phyloP scores from a whole-genome alignment of 2,113 vertebrate genomes.

The Myrmecophaga tridactyla region DNA sequence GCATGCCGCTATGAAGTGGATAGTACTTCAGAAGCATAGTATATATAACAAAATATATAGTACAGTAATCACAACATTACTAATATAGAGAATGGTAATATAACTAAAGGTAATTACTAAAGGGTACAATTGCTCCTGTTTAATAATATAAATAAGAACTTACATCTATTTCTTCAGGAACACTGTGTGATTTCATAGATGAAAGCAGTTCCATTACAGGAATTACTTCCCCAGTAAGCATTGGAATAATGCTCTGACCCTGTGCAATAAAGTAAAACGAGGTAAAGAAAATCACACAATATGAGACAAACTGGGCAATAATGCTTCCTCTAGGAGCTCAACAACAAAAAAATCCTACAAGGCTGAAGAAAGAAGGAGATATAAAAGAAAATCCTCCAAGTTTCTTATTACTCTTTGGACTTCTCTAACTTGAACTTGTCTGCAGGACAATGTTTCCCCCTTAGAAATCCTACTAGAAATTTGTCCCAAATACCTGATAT shows the following conservation, averaged over 20 bases:
- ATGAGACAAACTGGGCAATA: neutral
- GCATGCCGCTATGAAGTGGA: neutral
- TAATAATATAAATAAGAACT: conserved; percentile 74
- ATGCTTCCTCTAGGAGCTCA: too few relatives aligned
- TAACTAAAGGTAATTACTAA: neutral
- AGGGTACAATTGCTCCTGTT: neutral
- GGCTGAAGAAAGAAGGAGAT: neutral
- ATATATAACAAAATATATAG: neutral
- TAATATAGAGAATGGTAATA: neutral
- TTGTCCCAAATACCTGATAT: neutral
- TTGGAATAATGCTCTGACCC: conserved; percentile 96
- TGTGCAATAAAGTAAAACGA: conserved; percentile 75
- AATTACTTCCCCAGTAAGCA: conserved; percentile 95
- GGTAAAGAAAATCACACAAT: conserved; percentile 20
- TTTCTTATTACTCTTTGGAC: neutral
- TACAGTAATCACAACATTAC: neutral
- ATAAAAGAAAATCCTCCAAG: neutral
- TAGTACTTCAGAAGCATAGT: neutral
- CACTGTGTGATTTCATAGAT: conserved; percentile 96
- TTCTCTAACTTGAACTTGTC: conserved; percentile 30
- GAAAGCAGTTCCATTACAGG: conserved; percentile 97
- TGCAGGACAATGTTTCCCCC: neutral
- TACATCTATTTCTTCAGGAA: conserved; percentile 95
- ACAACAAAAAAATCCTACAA: neutral
- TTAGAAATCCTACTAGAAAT: neutral